Evolutionary conservation across 2,888 invertebrate genomes (phyloP).

Genomic region (Drosophila anceps): DNA sequence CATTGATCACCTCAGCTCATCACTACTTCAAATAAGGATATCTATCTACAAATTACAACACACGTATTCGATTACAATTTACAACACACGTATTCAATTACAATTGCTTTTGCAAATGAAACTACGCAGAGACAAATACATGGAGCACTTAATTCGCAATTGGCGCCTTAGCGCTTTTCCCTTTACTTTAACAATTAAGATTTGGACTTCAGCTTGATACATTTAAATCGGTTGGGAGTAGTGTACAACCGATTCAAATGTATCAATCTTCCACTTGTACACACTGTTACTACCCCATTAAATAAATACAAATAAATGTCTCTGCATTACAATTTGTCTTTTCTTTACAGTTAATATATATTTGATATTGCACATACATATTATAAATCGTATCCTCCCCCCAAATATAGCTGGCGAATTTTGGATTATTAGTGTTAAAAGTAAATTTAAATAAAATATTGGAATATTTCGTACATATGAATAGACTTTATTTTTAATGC

Average conservation of each 20-base stretch:
- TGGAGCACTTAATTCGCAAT: too few relatives aligned
- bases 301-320: neutral
- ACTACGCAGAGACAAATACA: too few relatives aligned
- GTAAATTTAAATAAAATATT: conserved; percentile 11
- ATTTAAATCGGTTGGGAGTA: too few relatives aligned
- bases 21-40: too few relatives aligned
- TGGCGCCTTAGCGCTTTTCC: too few relatives aligned
- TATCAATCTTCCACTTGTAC: neutral
- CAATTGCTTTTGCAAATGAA: too few relatives aligned
- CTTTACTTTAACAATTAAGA: too few relatives aligned
- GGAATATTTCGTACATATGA: conserved; percentile 46
- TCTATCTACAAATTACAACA: too few relatives aligned
- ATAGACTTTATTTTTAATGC: conserved; percentile 70
- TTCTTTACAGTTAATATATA: neutral
- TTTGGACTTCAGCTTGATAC: neutral
- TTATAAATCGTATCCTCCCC: conserved; percentile 1
- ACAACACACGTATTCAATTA: neutral
- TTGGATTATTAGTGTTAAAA: neutral
- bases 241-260: neutral
- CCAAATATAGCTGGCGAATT: neutral
- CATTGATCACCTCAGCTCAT: too few relatives aligned
- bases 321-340: neutral
- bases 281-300: neutral
- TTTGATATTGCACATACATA: conserved; percentile 9
- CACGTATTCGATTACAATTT: too few relatives aligned